Evolutionary conservation across 1,140 invertebrate species (phyloP).

Genomic region (Potamilus streckersoni): DNA sequence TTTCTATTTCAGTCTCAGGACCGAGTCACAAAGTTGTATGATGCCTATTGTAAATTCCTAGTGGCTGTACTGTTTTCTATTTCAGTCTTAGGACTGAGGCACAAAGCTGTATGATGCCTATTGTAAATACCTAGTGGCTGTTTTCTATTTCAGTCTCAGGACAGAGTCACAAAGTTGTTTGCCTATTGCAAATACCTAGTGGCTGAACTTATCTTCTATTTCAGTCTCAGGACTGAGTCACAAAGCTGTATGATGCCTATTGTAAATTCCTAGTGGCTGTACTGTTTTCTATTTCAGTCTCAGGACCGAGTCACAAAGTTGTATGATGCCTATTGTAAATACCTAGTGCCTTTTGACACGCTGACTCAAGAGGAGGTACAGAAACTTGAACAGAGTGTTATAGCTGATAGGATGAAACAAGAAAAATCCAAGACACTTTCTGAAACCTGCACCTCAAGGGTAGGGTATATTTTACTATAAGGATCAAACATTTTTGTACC

Average conservation of each 20-base stretch:
- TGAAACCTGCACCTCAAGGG: constrained; percentile 37
- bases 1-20: constrained; percentile 76
- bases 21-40: constrained; percentile 86
- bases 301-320: constrained; percentile 87
- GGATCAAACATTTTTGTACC: background rate
- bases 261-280: no score
- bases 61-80: constrained; percentile 65
- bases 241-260: no score
- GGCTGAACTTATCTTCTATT: no score
- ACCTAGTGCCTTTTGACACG: constrained; percentile 90
- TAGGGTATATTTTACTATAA: constrained; percentile 41
- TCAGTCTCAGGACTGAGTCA: no score
- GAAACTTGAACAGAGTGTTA: constrained; percentile 78
- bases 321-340: constrained; percentile 94
- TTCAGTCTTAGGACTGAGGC: no score
- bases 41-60: constrained; percentile 93
- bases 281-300: constrained; percentile 67
- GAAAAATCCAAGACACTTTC: constrained; percentile 29
- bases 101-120: no score
- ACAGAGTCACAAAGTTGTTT: no score
- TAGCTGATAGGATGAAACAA: constrained; percentile 37
- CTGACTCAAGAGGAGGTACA: constrained; percentile 82
- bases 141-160: no score
- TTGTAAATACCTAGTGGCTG: no score
- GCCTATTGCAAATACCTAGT: no score